Percentiles rank a stretch among this genome's conserved stretches.
phyloP scores from a whole-genome alignment of 2,797 vertebrate genomes.

The Chelidonichthys spinosus region DNA sequence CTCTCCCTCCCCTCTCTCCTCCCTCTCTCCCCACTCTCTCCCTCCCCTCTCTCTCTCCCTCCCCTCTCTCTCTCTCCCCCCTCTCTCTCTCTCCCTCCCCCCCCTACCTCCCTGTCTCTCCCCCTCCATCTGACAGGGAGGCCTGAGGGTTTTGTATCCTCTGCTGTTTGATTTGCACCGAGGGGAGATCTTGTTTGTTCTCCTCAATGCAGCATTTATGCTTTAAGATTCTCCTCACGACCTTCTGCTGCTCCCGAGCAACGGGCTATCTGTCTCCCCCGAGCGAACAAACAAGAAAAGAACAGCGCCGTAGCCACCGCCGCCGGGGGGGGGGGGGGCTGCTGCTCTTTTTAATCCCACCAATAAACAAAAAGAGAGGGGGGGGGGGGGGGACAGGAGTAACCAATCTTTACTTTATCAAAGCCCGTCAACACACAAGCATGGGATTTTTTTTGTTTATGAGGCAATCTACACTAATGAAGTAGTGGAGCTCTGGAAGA shows the following conservation, averaged over 20 bases:
- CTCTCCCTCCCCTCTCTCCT: too few species aligned
- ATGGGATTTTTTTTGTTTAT: slow-evolving; percentile 17
- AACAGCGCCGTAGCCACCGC: slow-evolving; percentile 41
- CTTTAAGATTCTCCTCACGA: slow-evolving; percentile 82
- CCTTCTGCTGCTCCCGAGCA: slow-evolving; percentile 69
- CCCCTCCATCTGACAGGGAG: slow-evolving; percentile 61
- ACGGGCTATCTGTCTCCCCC: slow-evolving; percentile 71
- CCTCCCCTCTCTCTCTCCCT: too few species aligned
- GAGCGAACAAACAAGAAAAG: slow-evolving; percentile 64
- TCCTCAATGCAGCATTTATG: slow-evolving; percentile 82
- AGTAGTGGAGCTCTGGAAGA: slow-evolving; percentile 24
- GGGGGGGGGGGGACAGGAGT: background rate
- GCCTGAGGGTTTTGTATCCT: slow-evolving; percentile 69
- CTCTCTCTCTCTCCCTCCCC: background rate
- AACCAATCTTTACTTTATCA: slow-evolving; percentile 24
- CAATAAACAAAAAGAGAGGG: slow-evolving; percentile 24
- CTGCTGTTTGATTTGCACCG: slow-evolving; percentile 74
- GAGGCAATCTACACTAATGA: slow-evolving; percentile 53
- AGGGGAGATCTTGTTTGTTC: slow-evolving; percentile 80
- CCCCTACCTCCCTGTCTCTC: background rate
- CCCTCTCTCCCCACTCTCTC: slow-evolving; percentile 14
- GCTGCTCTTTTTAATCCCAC: slow-evolving; percentile 49
- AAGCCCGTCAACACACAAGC: slow-evolving; percentile 35
- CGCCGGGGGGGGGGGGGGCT: slow-evolving; percentile 27
- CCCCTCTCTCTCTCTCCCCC: background rate